Evolutionary conservation across 2,113 vertebrate species (phyloP).

Genomic region (Tupaia tana): DNA sequence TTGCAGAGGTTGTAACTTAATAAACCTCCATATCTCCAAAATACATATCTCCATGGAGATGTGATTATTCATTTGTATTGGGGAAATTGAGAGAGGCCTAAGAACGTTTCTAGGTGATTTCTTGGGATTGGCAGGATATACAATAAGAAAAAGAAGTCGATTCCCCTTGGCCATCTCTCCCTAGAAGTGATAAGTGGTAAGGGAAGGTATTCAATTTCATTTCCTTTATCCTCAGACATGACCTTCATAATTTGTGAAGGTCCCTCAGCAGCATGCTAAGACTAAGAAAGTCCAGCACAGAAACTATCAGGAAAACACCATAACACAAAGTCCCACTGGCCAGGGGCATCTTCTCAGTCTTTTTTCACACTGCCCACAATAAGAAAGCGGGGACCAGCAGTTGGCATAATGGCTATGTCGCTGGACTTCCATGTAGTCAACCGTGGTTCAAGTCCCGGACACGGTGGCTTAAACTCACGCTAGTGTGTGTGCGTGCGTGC

Average conservation of each 20-base stretch:
- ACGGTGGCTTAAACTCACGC: too few species aligned
- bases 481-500: too few species aligned
- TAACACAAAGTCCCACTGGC: background rate
- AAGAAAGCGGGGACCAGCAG: background rate
- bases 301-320: background rate
- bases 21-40: background rate
- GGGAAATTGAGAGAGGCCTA: background rate
- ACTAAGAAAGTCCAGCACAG: background rate
- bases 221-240: background rate
- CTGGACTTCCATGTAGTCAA: too few species aligned
- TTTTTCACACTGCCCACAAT: background rate
- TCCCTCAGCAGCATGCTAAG: background rate
- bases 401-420: too few species aligned
- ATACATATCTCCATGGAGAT: background rate
- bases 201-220: background rate
- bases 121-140: background rate
- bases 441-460: too few species aligned
- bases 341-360: background rate
- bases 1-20: background rate
- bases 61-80: background rate
- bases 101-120: background rate
- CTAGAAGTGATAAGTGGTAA: background rate
- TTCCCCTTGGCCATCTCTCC: background rate
- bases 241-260: background rate
- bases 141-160: background rate